Conservation (phyloP, 2,113 vertebrate species). For the Hystrix cristata region DNA sequence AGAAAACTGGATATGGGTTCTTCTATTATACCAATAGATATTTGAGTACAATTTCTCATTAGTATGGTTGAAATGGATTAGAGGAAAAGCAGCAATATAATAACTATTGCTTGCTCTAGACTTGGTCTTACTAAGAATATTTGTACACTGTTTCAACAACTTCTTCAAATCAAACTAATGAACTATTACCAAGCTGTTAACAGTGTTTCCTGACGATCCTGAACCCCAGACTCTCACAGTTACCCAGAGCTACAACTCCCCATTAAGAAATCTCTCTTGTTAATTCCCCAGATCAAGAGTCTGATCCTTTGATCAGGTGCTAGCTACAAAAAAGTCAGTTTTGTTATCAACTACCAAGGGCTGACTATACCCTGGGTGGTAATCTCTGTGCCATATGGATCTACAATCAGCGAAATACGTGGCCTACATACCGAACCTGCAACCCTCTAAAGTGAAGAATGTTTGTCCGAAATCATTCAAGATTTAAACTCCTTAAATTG, state of each 20-base stretch:
- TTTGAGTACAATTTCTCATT: neutral
- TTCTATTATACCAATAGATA: neutral
- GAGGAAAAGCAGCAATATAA: neutral
- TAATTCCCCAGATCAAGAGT: slow-evolving; percentile 43
- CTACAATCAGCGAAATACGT: slow-evolving; percentile 21
- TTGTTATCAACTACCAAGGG: neutral
- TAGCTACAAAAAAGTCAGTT: neutral
- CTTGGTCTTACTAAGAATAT: neutral
- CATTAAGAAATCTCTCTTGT: neutral
- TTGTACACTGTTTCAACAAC: neutral
- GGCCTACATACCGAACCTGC: neutral
- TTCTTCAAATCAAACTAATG: slow-evolving; percentile 50
- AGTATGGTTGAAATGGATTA: neutral
- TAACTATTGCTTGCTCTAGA: neutral
- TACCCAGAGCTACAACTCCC: neutral
- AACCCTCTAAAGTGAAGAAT: slow-evolving; percentile 5
- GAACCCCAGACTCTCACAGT: neutral
- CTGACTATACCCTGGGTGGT: neutral
- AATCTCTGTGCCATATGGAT: neutral
- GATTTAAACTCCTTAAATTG: slow-evolving; percentile 50
- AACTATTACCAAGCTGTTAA: neutral
- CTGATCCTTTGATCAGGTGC: neutral
- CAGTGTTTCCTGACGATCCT: neutral
- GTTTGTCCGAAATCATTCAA: slow-evolving; percentile 50
- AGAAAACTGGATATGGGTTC: neutral